These are phyloP conservation scores for Germaria angustata DNA, from an alignment of 2,888 invertebrate genomes.

Conservation along the genomic window DNA sequence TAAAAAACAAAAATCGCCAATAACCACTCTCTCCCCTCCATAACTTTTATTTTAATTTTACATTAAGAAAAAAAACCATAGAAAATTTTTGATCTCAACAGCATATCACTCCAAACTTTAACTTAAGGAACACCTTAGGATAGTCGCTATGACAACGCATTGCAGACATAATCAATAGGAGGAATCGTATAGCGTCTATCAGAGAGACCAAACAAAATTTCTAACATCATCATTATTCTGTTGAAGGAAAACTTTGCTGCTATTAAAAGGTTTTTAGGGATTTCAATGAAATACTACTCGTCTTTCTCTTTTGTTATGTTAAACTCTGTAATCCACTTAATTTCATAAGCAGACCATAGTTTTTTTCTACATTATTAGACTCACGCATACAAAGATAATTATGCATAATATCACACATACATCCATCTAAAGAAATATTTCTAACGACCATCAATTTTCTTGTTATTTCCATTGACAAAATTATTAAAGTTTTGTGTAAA, in stretches of 20 bases:
- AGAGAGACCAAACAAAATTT: background rate
- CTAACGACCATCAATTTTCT: slow-evolving; percentile 63
- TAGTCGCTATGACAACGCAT: background rate
- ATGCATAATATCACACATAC: background rate
- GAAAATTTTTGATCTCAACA: slow-evolving; percentile 7
- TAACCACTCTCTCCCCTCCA: background rate
- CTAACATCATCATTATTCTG: background rate
- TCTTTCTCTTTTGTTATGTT: background rate
- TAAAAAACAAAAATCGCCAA: slow-evolving; percentile 8
- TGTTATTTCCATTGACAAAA: no score
- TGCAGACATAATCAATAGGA: slow-evolving; percentile 13
- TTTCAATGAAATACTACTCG: background rate
- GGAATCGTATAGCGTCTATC: background rate
- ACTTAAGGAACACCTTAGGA: background rate
- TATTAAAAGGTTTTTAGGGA: slow-evolving; percentile 42
- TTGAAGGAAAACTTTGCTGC: slow-evolving; percentile 24
- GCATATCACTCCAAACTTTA: background rate
- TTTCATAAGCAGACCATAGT: slow-evolving; percentile 62
- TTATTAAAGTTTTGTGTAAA: no score
- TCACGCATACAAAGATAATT: background rate
- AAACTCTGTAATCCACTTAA: slow-evolving; percentile 68
- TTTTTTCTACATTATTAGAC: background rate
- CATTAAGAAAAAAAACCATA: slow-evolving; percentile 9
- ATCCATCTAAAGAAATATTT: background rate
- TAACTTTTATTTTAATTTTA: no score